Conservation (phyloP, 2,797 vertebrate genomes). For the Anas bahamensis region DNA sequence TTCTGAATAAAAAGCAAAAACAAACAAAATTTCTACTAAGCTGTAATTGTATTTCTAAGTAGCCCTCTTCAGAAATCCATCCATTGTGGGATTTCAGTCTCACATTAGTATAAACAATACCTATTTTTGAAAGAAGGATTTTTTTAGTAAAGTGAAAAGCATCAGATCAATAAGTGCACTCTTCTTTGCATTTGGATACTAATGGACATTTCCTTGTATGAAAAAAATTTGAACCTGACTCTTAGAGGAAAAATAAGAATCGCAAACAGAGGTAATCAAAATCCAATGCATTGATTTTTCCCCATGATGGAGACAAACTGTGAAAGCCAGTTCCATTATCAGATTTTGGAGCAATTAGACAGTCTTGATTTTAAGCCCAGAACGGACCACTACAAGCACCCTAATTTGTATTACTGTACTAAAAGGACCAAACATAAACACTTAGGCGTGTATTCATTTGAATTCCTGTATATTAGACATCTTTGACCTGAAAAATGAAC, state of each 20-base stretch:
- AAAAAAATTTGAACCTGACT: not conserved
- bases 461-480: not conserved
- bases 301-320: not conserved
- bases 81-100: not conserved
- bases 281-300: accelerated
- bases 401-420: not conserved
- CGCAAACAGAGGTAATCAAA: not conserved
- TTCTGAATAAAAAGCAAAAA: not conserved
- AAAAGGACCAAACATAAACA: not conserved
- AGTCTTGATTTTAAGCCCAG: not conserved
- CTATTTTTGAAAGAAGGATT: not conserved
- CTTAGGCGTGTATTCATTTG: not conserved
- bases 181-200: not conserved
- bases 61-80: not conserved
- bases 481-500: not conserved
- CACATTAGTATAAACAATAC: not conserved
- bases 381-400: not conserved
- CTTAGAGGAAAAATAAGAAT: not conserved
- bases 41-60: not conserved
- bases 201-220: not conserved
- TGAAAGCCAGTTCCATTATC: not conserved
- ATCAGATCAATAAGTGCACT: not conserved
- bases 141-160: not conserved
- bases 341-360: not conserved
- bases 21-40: not conserved